Conservation (phyloP, 2,797 vertebrate species). For the Alauda arvensis region DNA sequence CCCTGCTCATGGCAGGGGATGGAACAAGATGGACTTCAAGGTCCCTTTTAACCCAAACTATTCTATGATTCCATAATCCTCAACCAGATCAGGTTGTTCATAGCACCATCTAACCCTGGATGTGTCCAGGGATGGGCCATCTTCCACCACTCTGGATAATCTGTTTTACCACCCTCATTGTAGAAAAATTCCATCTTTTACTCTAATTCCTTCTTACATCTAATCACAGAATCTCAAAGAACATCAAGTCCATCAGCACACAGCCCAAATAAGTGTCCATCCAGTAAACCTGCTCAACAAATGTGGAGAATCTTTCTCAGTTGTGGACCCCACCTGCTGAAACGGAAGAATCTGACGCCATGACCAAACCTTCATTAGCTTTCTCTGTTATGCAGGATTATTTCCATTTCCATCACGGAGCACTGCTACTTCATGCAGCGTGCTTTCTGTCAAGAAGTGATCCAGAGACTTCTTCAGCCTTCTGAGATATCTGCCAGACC, state of each 20-base stretch:
- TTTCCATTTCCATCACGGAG: not conserved
- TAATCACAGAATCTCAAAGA: not conserved
- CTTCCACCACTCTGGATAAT: not conserved
- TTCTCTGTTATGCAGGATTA: not conserved
- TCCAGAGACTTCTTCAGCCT: not conserved
- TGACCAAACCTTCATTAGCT: not conserved
- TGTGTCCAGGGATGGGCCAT: too few species aligned
- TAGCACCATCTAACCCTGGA: not conserved
- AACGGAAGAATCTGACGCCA: not conserved
- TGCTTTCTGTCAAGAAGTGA: not conserved
- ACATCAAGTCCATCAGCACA: not conserved
- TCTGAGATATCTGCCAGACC: not conserved
- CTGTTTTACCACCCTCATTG: not conserved
- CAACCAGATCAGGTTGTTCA: not conserved
- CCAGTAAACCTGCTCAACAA: not conserved
- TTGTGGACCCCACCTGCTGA: not conserved
- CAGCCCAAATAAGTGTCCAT: not conserved
- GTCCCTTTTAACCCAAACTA: not conserved
- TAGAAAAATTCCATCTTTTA: not conserved
- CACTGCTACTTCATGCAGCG: not conserved
- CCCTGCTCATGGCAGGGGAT: fast-evolving
- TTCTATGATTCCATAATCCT: not conserved
- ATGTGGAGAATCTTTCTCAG: not conserved
- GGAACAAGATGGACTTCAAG: too few species aligned
- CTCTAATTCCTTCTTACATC: not conserved